Evolutionary conservation across 64 coral and sea anemone genomes (phyloP).

Genomic region (Montipora capricornis): DNA sequence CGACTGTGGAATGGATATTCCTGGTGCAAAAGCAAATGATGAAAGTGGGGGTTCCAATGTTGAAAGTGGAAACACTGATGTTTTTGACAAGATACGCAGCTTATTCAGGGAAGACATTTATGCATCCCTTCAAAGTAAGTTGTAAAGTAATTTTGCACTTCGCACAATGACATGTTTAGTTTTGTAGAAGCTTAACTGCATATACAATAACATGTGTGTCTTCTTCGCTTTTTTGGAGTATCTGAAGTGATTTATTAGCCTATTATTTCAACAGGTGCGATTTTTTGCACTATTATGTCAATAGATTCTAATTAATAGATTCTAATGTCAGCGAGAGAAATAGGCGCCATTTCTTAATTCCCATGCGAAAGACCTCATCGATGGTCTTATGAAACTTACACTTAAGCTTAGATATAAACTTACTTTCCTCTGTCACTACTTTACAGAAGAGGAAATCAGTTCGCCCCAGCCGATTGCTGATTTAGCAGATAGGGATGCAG

Average conservation of each 20-base stretch:
- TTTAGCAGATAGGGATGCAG: background rate
- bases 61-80: background rate
- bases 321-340: background rate
- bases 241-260: conserved; percentile 9
- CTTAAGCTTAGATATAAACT: background rate
- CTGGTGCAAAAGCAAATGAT: background rate
- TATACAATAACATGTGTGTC: background rate
- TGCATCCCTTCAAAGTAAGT: conserved; percentile 24
- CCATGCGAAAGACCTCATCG: background rate
- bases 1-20: background rate
- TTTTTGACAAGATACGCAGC: conserved; percentile 12
- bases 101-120: background rate
- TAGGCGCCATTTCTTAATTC: conserved; percentile 3
- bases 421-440: conserved; percentile 2
- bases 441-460: conserved; percentile 8
- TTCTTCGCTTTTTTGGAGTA: background rate
- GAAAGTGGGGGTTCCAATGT: background rate
- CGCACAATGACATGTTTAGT: background rate
- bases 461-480: background rate
- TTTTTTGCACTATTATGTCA: background rate
- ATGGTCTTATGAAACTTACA: background rate
- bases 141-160: background rate
- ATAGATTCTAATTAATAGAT: background rate
- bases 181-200: conserved; percentile 5
- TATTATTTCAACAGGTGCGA: conserved; percentile 6